Conservation (phyloP, 2,797 vertebrate genomes). For the Busarellus nigricollis region DNA sequence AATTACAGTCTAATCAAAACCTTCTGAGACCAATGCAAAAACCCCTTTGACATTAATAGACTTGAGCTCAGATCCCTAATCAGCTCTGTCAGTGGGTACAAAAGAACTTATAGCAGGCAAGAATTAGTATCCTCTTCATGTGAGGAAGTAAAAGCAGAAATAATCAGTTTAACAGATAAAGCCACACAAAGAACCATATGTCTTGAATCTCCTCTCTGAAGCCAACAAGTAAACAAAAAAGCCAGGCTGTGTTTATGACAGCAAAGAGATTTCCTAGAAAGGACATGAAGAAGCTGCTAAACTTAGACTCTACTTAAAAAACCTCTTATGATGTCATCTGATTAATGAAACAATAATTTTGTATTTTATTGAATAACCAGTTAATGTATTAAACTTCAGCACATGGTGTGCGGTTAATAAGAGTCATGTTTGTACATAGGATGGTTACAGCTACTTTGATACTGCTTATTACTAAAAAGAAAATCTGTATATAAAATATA, state of each 20-base stretch:
- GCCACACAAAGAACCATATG: neutral
- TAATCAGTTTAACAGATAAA: neutral
- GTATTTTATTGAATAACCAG: neutral
- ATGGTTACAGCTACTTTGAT: neutral
- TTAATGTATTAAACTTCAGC: neutral
- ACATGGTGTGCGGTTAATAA: neutral
- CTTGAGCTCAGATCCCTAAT: too few relatives aligned
- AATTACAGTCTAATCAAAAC: neutral
- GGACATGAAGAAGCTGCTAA: neutral
- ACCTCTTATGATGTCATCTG: neutral
- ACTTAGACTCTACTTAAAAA: neutral
- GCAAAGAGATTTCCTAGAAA: neutral
- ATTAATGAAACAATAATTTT: neutral
- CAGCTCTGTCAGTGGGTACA: neutral
- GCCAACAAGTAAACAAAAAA: neutral
- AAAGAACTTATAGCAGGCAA: neutral
- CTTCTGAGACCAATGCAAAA: neutral
- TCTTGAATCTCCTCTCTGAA: neutral
- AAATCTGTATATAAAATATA: neutral
- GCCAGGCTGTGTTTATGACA: neutral
- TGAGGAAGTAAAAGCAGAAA: neutral
- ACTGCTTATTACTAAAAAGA: neutral
- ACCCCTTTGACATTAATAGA: neutral
- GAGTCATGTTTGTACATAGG: neutral
- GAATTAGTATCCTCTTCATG: neutral